Evolutionary conservation across 1,140 invertebrate genomes (phyloP).

Genomic region (Drosophila chauvacae): DNA sequence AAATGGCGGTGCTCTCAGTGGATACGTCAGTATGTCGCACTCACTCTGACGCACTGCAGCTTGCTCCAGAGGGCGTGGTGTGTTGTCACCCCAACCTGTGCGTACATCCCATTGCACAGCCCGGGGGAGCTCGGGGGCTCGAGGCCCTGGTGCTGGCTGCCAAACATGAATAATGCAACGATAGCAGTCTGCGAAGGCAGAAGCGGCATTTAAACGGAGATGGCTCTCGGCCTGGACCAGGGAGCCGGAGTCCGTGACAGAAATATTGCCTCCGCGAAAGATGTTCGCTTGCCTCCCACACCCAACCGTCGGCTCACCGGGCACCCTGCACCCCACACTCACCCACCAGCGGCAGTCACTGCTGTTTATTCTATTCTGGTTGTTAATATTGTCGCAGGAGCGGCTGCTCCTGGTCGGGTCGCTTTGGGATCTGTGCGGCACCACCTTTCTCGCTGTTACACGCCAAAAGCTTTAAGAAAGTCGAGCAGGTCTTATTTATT

Average conservation of each 20-base stretch:
- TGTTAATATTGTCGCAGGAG: slow-evolving; percentile 44
- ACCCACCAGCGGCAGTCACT: slow-evolving; percentile 9
- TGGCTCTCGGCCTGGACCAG: slow-evolving; percentile 17
- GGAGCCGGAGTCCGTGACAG: slow-evolving; percentile 63
- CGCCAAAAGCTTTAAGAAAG: slow-evolving; percentile 70
- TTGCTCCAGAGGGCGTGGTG: slow-evolving; percentile 70
- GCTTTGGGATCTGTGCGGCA: slow-evolving; percentile 29
- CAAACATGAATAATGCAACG: slow-evolving; percentile 78
- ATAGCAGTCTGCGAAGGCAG: slow-evolving; percentile 38
- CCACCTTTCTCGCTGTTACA: slow-evolving; percentile 29
- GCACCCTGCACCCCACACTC: neutral
- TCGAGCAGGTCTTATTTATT: slow-evolving; percentile 79
- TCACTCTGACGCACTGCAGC: slow-evolving; percentile 46
- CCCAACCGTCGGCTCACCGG: neutral
- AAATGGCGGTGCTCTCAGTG: slow-evolving; percentile 81
- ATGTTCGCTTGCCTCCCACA: slow-evolving; percentile 32
- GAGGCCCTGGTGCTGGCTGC: slow-evolving; percentile 58
- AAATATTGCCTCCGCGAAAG: slow-evolving; percentile 67
- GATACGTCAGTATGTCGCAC: slow-evolving; percentile 55
- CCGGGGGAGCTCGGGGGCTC: slow-evolving; percentile 8
- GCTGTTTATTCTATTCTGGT: slow-evolving; percentile 30
- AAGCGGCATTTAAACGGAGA: slow-evolving; percentile 10
- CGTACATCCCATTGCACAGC: slow-evolving; percentile 15
- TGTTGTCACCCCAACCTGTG: slow-evolving; percentile 33
- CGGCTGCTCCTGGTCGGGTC: slow-evolving; percentile 18